Evolutionary conservation across 1,140 invertebrate species (phyloP).

Genomic region (Bradysia coprophila): DNA sequence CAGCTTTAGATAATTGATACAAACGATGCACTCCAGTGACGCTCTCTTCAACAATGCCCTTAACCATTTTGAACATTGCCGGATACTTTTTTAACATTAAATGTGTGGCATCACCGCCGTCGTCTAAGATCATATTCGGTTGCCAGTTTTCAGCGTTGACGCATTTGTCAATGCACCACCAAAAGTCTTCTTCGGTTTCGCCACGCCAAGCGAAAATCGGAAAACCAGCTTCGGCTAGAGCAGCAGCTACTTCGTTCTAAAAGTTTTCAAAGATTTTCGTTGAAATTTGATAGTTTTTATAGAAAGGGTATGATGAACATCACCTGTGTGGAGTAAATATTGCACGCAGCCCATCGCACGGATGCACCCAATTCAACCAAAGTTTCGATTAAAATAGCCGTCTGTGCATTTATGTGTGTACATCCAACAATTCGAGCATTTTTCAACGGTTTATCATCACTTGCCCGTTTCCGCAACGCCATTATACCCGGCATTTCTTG

Average conservation of each 20-base stretch:
- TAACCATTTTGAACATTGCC: conserved; percentile 86
- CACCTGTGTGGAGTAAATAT: conserved; percentile 94
- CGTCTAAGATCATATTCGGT: conserved; percentile 97
- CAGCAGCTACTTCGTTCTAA: conserved; percentile 92
- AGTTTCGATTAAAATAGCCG: conserved; percentile 90
- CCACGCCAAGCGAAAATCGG: conserved; percentile 91
- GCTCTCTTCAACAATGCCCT: conserved; percentile 95
- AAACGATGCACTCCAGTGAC: conserved; percentile 93
- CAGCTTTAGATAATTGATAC: conserved; percentile 89
- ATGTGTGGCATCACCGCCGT: conserved; percentile 94
- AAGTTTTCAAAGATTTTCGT: neutral
- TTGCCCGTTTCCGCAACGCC: conserved; percentile 74
- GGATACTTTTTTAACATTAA: conserved; percentile 95
- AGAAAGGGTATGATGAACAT: too few relatives aligned
- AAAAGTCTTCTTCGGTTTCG: conserved; percentile 94
- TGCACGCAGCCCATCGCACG: conserved; percentile 90
- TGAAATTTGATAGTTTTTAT: neutral
- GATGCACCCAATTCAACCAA: conserved; percentile 75
- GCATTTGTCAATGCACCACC: conserved; percentile 96
- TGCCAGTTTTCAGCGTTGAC: conserved; percentile 73
- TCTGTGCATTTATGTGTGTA: conserved; percentile 96
- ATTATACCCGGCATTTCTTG: conserved; percentile 98
- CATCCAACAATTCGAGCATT: conserved; percentile 94
- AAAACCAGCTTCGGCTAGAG: conserved; percentile 75
- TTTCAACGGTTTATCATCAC: conserved; percentile 84